Conservation (phyloP, 2,113 vertebrate genomes). For the Psettodes erumei region DNA sequence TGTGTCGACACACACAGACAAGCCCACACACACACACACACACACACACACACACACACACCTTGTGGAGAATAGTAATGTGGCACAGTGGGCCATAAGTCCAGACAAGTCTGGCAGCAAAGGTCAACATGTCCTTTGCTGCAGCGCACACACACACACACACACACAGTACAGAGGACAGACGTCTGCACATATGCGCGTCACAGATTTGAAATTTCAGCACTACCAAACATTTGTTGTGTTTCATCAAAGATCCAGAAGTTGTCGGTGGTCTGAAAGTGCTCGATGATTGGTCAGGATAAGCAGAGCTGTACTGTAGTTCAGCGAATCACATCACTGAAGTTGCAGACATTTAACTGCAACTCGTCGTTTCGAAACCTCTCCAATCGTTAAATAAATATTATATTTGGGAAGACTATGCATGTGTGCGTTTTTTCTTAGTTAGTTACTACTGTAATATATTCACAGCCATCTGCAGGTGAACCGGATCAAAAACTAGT, state of each 20-base stretch:
- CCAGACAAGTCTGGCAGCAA: slow-evolving; percentile 32
- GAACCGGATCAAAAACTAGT: neutral
- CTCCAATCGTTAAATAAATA: too few species aligned
- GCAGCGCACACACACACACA: neutral
- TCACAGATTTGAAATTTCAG: neutral
- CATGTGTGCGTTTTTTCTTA: too few species aligned
- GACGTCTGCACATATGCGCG: neutral
- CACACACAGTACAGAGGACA: neutral
- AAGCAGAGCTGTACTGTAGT: too few species aligned
- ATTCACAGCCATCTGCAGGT: neutral
- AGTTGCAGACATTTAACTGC: neutral
- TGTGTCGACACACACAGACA: neutral
- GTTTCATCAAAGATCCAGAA: neutral
- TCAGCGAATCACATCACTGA: neutral
- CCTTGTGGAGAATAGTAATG: slow-evolving; percentile 55
- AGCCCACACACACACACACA: neutral
- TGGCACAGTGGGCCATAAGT: slow-evolving; percentile 12
- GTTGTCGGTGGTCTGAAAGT: neutral
- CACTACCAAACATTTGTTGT: neutral
- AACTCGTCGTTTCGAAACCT: too few species aligned
- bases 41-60: neutral
- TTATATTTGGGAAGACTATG: too few species aligned
- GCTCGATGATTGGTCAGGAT: neutral
- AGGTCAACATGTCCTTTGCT: slow-evolving; percentile 54
- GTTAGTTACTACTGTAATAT: too few species aligned